Conservation (phyloP, 2,888 invertebrate genomes). For the Campoletis raptor region DNA sequence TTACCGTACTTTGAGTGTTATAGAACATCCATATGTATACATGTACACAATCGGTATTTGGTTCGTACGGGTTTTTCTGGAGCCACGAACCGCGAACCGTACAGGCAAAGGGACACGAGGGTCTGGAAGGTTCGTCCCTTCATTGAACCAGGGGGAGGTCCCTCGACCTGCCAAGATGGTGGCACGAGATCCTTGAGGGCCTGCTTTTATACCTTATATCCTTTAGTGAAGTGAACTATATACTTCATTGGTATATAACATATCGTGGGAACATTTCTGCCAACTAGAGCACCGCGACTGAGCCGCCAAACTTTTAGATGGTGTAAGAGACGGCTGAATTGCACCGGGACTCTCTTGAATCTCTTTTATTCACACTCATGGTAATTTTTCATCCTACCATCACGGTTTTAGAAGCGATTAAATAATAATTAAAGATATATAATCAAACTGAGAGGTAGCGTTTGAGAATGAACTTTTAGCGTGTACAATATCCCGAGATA, state of each 20-base stretch:
- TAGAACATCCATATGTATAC: not conserved
- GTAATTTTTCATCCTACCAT: not conserved
- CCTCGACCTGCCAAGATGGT: conserved; percentile 67
- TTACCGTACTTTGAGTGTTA: conserved; percentile 10
- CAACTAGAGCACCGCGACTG: conserved; percentile 82
- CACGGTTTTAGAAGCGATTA: not conserved
- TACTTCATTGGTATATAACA: conserved; percentile 64
- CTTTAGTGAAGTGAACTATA: conserved; percentile 3
- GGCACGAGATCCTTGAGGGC: conserved; percentile 55
- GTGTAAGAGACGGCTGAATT: conserved; percentile 39
- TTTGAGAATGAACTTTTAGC: not conserved
- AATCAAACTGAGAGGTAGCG: not conserved
- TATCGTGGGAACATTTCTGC: conserved; percentile 84
- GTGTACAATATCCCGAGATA: not conserved
- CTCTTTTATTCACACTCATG: conserved; percentile 31
- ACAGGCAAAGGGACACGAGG: conserved; percentile 34
- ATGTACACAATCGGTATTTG: conserved; percentile 1
- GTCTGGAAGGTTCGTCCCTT: conserved; percentile 62
- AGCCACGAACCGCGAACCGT: not conserved
- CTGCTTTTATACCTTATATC: conserved; percentile 44
- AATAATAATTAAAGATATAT: not conserved
- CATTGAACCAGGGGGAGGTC: conserved; percentile 62
- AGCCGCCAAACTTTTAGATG: conserved; percentile 43
- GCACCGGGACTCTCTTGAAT: conserved; percentile 43
- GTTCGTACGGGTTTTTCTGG: conserved; percentile 1